A percentile compares a stretch with the other conserved stretches of the same genome.
These are phyloP conservation scores for Leptinotarsa texana DNA, from an alignment of 1,140 invertebrate genomes.

Conservation along the genomic window DNA sequence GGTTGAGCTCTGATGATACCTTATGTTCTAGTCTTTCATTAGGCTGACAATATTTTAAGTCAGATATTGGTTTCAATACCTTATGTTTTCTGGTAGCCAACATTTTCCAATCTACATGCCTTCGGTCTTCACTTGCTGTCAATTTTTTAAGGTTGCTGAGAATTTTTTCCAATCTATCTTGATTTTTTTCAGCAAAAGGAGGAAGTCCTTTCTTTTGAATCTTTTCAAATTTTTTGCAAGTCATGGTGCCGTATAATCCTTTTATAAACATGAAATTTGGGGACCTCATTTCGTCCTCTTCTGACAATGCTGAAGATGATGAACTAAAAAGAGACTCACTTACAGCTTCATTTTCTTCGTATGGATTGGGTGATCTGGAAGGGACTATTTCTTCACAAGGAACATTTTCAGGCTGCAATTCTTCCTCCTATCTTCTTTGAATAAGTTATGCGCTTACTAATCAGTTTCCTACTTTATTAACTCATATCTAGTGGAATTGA, in stretches of 20 bases:
- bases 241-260: constrained; percentile 20
- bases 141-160: constrained; percentile 35
- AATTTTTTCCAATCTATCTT: constrained; percentile 36
- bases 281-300: background rate
- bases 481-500: no score
- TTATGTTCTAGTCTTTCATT: constrained; percentile 27
- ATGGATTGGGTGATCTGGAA: background rate
- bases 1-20: constrained; percentile 31
- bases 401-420: background rate
- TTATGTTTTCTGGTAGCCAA: constrained; percentile 39
- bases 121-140: constrained; percentile 33
- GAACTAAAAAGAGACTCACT: background rate
- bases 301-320: background rate
- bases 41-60: constrained; percentile 11
- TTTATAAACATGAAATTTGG: constrained; percentile 18
- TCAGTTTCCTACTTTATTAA: no score
- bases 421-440: no score
- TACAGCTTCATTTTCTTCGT: background rate
- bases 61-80: constrained; percentile 32
- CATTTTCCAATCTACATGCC: constrained; percentile 36
- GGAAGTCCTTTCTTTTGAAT: constrained; percentile 27
- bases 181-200: constrained; percentile 29
- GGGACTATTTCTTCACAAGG: background rate
- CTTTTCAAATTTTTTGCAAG: constrained; percentile 34
- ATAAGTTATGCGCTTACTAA: no score